A percentile compares a stretch with the other conserved stretches of the same genome.
Conservation (phyloP, 2,888 invertebrate species). For the Megalurothrips usitatus region DNA sequence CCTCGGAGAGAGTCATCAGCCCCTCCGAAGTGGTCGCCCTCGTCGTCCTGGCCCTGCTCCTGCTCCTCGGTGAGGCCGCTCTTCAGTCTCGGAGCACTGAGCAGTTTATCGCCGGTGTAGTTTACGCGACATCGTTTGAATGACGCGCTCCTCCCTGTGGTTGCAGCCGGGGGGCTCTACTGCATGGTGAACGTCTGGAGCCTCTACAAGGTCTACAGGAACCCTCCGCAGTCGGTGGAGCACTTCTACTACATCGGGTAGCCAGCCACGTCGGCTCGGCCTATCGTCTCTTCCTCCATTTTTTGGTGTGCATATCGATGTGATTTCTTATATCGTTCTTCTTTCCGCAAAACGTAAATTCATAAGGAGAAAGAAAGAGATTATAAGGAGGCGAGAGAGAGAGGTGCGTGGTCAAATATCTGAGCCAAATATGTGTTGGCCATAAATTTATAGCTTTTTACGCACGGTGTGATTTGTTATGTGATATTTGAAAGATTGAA, state of each 20-base stretch:
- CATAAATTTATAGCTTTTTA: too few relatives aligned
- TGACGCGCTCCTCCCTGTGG: not conserved
- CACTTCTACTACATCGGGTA: slow-evolving; percentile 4
- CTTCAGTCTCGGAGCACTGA: not conserved
- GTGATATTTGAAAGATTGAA: too few relatives aligned
- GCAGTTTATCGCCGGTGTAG: not conserved
- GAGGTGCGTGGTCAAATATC: too few relatives aligned
- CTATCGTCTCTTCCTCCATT: too few relatives aligned
- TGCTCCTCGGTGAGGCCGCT: not conserved
- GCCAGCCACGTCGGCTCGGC: too few relatives aligned
- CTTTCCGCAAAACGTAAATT: not conserved
- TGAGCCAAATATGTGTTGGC: too few relatives aligned
- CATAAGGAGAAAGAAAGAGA: not conserved
- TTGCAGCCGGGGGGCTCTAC: not conserved
- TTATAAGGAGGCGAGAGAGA: too few relatives aligned
- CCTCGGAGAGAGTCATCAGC: not conserved
- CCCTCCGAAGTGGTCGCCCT: not conserved
- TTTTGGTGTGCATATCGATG: too few relatives aligned
- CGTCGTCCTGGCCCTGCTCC: not conserved
- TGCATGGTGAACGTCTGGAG: not conserved
- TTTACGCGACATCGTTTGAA: not conserved
- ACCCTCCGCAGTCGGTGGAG: not conserved
- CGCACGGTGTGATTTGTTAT: too few relatives aligned
- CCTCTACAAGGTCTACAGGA: not conserved
- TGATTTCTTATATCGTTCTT: too few relatives aligned